A percentile compares a stretch with the other conserved stretches of the same genome.
Evolutionary conservation across 2,888 invertebrate species (phyloP).

Genomic region (Lycophotia porphyrea): DNA sequence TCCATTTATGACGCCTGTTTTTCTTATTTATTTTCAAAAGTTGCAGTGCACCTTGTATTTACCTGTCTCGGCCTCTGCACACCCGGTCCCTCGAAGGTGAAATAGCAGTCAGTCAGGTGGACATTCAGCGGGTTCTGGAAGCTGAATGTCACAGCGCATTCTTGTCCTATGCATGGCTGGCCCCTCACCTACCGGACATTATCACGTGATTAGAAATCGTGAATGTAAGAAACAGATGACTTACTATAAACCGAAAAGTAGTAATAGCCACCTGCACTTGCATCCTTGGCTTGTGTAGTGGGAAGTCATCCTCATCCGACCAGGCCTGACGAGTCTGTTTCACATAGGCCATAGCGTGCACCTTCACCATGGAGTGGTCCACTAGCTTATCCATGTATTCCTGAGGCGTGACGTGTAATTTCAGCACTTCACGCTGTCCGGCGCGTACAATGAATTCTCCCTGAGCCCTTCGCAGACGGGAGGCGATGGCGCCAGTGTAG

Average conservation of each 20-base stretch:
- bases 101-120: conserved; percentile 92
- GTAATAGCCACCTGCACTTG: conserved; percentile 87
- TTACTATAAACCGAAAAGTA: background rate
- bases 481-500: conserved; percentile 92
- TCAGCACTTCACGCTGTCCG: conserved; percentile 91
- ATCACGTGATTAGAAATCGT: conserved; percentile 1
- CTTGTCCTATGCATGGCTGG: conserved; percentile 88
- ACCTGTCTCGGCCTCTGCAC: conserved; percentile 91
- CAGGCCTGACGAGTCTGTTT: conserved; percentile 93
- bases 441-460: conserved; percentile 91
- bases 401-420: conserved; percentile 91
- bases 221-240: conserved; percentile 2
- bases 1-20: conserved; percentile 8
- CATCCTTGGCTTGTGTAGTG: conserved; percentile 92
- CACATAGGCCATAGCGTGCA: conserved; percentile 93
- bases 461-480: conserved; percentile 91
- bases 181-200: conserved; percentile 79
- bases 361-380: conserved; percentile 93
- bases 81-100: conserved; percentile 93
- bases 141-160: conserved; percentile 90
- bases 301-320: conserved; percentile 94
- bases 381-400: conserved; percentile 93
- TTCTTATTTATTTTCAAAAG: background rate
- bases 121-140: conserved; percentile 92
- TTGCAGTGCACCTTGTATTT: conserved; percentile 20